phyloP scores from a whole-genome alignment of 2,113 vertebrate genomes.

The Mixornis gularis region DNA sequence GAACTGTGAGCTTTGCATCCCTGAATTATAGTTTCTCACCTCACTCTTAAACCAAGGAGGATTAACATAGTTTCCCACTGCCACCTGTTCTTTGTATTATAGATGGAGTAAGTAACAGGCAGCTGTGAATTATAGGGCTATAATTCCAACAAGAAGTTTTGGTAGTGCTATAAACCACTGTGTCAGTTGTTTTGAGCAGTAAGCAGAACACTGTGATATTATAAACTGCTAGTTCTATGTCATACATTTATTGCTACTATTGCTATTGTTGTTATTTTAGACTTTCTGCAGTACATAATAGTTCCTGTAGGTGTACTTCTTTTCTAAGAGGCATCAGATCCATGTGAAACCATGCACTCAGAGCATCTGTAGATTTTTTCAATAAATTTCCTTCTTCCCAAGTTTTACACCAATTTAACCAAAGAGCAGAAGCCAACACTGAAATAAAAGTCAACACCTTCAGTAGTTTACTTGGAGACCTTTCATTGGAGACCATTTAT shows the following conservation, averaged over 20 bases:
- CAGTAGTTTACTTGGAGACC: background rate
- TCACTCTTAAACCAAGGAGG: background rate
- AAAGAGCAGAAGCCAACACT: background rate
- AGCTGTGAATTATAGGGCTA: slow-evolving; percentile 42
- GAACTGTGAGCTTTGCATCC: background rate
- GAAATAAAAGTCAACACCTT: background rate
- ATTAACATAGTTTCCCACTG: slow-evolving; percentile 21
- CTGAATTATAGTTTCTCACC: slow-evolving; percentile 2
- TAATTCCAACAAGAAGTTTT: slow-evolving; percentile 20
- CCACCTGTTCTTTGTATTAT: slow-evolving; percentile 45
- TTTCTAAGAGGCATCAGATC: background rate
- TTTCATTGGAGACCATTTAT: background rate
- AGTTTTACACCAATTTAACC: background rate
- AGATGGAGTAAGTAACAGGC: slow-evolving; percentile 16
- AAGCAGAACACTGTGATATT: background rate
- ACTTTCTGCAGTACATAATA: background rate
- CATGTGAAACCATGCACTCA: background rate
- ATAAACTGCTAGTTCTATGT: background rate
- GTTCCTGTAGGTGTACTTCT: background rate
- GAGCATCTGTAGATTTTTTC: background rate
- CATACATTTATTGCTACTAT: background rate
- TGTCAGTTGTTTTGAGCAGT: background rate
- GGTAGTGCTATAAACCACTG: background rate
- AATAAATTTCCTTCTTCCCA: background rate
- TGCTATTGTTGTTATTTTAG: background rate